Percentiles rank a stretch among this genome's conserved stretches.
Conservation (phyloP, 2,113 vertebrate genomes). For the Scomber colias region DNA sequence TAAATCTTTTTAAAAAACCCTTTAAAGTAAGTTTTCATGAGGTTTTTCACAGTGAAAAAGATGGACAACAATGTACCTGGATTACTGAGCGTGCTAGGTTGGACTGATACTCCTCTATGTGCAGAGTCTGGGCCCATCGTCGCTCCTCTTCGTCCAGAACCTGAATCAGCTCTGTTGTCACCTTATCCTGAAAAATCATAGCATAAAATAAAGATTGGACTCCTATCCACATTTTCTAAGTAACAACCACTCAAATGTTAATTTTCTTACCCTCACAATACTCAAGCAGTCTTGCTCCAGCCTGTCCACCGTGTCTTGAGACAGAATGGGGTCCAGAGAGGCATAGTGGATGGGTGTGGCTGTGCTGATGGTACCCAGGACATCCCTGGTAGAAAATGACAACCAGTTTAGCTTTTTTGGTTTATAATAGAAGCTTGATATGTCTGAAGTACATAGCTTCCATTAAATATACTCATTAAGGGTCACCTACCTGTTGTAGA, state of each 20-base stretch:
- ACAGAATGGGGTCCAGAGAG: slow-evolving; percentile 78
- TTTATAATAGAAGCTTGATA: background rate
- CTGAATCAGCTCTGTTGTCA: slow-evolving; percentile 81
- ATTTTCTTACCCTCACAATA: slow-evolving; percentile 77
- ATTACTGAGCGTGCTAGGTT: slow-evolving; percentile 84
- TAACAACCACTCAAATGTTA: background rate
- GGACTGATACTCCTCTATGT: slow-evolving; percentile 86
- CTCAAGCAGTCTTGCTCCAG: slow-evolving; percentile 84
- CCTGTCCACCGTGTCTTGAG: slow-evolving; percentile 79
- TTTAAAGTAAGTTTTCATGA: background rate
- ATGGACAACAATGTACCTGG: slow-evolving; percentile 73
- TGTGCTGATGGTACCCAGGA: slow-evolving; percentile 78
- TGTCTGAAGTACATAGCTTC: background rate
- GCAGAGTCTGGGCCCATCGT: slow-evolving; percentile 82
- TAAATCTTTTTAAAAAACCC: background rate
- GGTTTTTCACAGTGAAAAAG: background rate
- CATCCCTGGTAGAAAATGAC: slow-evolving; percentile 73
- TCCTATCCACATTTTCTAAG: background rate
- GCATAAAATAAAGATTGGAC: background rate
- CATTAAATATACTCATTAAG: background rate
- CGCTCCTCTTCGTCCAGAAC: slow-evolving; percentile 85
- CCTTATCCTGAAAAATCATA: slow-evolving; percentile 78
- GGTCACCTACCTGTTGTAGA: slow-evolving; percentile 88
- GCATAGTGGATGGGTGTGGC: slow-evolving; percentile 74
- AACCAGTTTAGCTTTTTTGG: background rate